Conservation (phyloP, 2,113 vertebrate species). For the Siphamia tubifer region DNA sequence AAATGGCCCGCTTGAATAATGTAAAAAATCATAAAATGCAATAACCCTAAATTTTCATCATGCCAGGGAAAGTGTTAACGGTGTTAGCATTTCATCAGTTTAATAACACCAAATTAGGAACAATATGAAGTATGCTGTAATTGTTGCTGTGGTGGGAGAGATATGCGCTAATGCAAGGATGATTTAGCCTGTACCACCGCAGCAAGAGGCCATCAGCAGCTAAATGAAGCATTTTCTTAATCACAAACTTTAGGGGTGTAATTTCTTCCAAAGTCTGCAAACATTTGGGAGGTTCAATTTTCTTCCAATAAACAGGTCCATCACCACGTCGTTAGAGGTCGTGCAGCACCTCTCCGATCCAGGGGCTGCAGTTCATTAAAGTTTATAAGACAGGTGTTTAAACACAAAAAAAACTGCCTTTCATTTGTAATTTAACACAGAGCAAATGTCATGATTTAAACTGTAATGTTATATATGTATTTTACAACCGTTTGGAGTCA, state of each 20-base stretch:
- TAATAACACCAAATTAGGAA: conserved; percentile 92
- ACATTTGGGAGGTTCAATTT: conserved; percentile 53
- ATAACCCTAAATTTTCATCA: conserved; percentile 92
- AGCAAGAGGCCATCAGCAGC: conserved; percentile 52
- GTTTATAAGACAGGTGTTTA: conserved; percentile 2
- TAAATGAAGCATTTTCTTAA: conserved; percentile 71
- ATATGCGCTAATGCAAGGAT: conserved; percentile 54
- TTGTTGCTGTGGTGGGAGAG: conserved; percentile 76
- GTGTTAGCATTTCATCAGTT: conserved; percentile 89
- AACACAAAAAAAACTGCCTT: no score
- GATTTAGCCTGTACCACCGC: conserved; percentile 48
- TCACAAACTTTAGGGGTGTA: conserved; percentile 65
- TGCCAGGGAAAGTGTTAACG: conserved; percentile 82
- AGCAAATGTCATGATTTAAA: no score
- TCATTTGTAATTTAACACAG: neutral
- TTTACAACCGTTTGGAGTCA: no score
- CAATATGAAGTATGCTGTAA: conserved; percentile 88
- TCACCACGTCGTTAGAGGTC: conserved; percentile 36
- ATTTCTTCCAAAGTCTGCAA: conserved; percentile 58
- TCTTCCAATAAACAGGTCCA: conserved; percentile 50
- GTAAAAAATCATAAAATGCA: conserved; percentile 91
- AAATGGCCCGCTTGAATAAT: conserved; percentile 85
- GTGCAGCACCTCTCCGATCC: conserved; percentile 25
- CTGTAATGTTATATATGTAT: no score
- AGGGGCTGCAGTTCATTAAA: conserved; percentile 18